A percentile compares a stretch with the other conserved stretches of the same genome.
Evolutionary conservation across 2,888 invertebrate genomes (phyloP).

Genomic region (Gymnoscelis rufifasciata): DNA sequence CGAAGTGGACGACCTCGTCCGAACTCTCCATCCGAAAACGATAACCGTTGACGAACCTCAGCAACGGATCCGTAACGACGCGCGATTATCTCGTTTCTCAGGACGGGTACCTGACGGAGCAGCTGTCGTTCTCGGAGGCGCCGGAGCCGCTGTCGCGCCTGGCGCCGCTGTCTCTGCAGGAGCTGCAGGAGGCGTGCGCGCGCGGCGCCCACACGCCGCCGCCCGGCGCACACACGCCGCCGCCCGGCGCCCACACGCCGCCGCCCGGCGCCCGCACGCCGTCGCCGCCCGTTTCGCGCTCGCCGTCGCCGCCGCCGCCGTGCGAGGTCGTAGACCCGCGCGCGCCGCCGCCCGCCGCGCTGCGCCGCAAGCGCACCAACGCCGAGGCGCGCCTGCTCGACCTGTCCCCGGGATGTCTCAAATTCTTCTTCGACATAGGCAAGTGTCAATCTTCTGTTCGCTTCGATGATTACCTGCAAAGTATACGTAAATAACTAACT

Average conservation of each 20-base stretch:
- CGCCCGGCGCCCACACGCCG: conserved; percentile 17
- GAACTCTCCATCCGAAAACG: no score
- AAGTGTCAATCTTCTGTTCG: no score
- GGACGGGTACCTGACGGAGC: conserved; percentile 56
- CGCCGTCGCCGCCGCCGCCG: conserved; percentile 20
- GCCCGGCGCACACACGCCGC: conserved; percentile 17
- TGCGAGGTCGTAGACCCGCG: no score
- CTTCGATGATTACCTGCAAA: no score
- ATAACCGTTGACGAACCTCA: no score
- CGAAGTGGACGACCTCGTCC: no score
- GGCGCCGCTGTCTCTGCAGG: conserved; percentile 47
- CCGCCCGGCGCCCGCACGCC: conserved; percentile 11
- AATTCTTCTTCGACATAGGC: conserved; percentile 1
- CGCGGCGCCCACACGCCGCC: conserved; percentile 39
- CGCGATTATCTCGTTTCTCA: conserved; percentile 21
- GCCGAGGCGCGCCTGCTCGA: neutral
- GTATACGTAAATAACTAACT: no score
- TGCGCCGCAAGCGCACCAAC: conserved; percentile 11
- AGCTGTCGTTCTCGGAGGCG: conserved; percentile 36
- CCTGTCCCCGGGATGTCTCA: neutral
- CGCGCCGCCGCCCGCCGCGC: conserved; percentile 23
- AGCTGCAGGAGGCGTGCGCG: conserved; percentile 57
- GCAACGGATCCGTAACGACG: no score
- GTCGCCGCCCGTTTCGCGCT: conserved; percentile 22
- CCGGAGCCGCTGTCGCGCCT: conserved; percentile 18